Evolutionary conservation across 1,140 invertebrate species (phyloP).

Genomic region (Plutomurus gul): DNA sequence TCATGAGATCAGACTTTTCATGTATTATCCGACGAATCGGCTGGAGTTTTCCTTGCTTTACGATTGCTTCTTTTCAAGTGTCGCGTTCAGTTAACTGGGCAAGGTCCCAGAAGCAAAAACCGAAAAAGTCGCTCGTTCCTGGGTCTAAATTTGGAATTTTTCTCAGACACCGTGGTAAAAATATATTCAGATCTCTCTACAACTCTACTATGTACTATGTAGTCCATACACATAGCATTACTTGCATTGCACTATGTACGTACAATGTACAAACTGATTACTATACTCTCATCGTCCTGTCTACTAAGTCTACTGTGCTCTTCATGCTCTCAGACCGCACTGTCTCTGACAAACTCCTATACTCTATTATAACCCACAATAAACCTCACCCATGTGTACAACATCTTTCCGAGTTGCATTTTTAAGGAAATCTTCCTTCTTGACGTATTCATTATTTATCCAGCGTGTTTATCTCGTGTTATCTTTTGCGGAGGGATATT

Average conservation of each 20-base stretch:
- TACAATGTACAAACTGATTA: background rate
- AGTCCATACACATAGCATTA: too few relatives aligned
- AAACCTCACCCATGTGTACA: background rate
- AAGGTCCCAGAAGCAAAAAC: slow-evolving; percentile 32
- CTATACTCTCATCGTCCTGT: background rate
- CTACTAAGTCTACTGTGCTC: background rate
- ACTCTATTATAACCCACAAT: background rate
- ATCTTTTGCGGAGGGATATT: too few relatives aligned
- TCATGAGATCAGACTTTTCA: background rate
- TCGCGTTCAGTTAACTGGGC: slow-evolving; percentile 1
- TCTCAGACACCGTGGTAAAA: slow-evolving; percentile 33
- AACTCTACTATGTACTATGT: too few relatives aligned
- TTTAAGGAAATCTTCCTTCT: background rate
- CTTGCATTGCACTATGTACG: background rate
- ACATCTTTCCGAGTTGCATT: background rate
- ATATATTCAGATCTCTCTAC: background rate
- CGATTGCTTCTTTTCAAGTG: background rate
- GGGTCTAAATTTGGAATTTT: slow-evolving; percentile 38
- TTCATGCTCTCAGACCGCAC: background rate
- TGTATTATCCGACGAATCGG: background rate
- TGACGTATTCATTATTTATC: background rate
- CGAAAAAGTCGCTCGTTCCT: slow-evolving; percentile 4
- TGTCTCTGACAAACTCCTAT: background rate
- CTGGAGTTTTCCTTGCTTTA: background rate
- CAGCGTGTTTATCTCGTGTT: too few relatives aligned